These are phyloP conservation scores for Phengaris arion DNA, from an alignment of 2,888 invertebrate species.

Conservation along the genomic window DNA sequence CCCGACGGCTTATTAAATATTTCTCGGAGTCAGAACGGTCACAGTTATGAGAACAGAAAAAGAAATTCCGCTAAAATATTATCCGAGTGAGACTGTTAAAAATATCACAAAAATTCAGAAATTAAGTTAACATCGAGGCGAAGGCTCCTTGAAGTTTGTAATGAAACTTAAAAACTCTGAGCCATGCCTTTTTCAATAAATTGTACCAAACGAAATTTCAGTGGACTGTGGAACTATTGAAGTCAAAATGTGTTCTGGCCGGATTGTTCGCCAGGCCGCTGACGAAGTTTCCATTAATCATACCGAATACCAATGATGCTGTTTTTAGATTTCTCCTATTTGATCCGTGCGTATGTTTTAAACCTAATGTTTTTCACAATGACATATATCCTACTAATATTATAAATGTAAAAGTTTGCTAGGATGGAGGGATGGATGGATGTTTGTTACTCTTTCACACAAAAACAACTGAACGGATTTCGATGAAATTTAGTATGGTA, in stretches of 20 bases:
- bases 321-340: too few relatives aligned
- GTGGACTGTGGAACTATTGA: not conserved
- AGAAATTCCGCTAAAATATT: slow-evolving; percentile 32
- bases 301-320: not conserved
- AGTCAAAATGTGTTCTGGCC: not conserved
- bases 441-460: too few relatives aligned
- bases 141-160: not conserved
- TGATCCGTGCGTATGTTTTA: too few relatives aligned
- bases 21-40: slow-evolving; percentile 13
- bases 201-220: not conserved
- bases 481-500: too few relatives aligned
- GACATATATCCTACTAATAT: not conserved
- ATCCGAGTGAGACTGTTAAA: slow-evolving; percentile 32
- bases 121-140: slow-evolving; percentile 5
- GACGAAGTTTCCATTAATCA: not conserved
- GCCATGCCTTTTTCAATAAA: not conserved
- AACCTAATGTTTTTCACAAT: not conserved
- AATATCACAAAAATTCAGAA: not conserved
- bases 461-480: too few relatives aligned
- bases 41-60: slow-evolving; percentile 13
- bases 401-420: too few relatives aligned
- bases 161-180: not conserved
- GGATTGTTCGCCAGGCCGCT: not conserved
- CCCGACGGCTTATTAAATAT: slow-evolving; percentile 15
- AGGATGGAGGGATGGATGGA: too few relatives aligned